Evolutionary conservation across 1,140 invertebrate genomes (phyloP), one percentile per base, ranked within the genome.

Genomic region (Berghia stephanieae): DNA sequence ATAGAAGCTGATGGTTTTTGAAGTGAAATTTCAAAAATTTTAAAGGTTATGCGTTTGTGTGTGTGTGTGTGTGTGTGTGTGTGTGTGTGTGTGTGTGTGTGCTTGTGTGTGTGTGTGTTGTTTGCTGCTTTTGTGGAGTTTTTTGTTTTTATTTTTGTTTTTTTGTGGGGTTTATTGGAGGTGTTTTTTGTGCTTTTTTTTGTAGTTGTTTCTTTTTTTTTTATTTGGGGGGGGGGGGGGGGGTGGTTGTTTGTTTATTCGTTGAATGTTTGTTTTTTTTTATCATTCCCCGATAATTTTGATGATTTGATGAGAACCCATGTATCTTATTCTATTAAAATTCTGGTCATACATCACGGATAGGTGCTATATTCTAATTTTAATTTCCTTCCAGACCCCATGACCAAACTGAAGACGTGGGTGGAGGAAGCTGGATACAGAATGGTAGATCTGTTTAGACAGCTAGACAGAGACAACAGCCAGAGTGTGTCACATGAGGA

Each of bases 321-420:
- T n/a, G n/a, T n/a, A n/a, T n/a, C n/a, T n/a, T n/a, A n/a, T n/a
- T n/a, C n/a, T n/a, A n/a, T n/a, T n/a, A n/a, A n/a, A n/a, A n/a
- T n/a, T n/a, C n/a, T n/a, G n/a, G n/a, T n/a, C n/a, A n/a, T n/a
- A n/a, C n/a, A n/a, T n/a, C n/a, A n/a, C n/a, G n/a, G n/a, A n/a
- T n/a, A n/a, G n/a, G n/a, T n/a, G n/a, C n/a, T n/a, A n/a, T n/a
- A n/a, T n/a, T n/a, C n/a, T n/a, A n/a, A n/a, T n/a, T n/a, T n/a
- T n/a, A n/a, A 27, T 27, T 63, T 16, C 27, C 10, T 10, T 18
- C 8, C 66, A 43, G 84, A 89, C 75, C 87, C 88, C 0, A 85
- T 88, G 79, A 83, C 86, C 27, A 88, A 88, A 75, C 75, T 89
- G 31, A 85, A 83, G 71, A 76, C 84, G 55, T 89, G 82, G 77